Conservation (phyloP, 2,888 invertebrate genomes). For the Agrochola macilenta region DNA sequence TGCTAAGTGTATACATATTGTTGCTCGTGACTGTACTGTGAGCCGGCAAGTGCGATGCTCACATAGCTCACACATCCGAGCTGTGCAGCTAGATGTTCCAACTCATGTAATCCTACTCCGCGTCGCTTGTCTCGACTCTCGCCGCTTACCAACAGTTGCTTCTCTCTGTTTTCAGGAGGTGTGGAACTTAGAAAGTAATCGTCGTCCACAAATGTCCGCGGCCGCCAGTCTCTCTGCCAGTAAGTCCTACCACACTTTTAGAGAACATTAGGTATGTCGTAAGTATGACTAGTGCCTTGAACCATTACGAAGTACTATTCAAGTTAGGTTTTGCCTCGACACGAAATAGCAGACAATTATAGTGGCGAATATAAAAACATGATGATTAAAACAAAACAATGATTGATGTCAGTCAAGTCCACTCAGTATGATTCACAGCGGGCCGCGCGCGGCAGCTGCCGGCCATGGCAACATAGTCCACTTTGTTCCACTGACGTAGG, state of each 20-base stretch:
- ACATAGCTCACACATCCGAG: too few relatives aligned
- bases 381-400: slow-evolving; percentile 49
- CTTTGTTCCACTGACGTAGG: slow-evolving; percentile 1
- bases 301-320: not conserved
- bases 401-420: slow-evolving; percentile 49
- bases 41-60: too few relatives aligned
- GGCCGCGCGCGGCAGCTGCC: slow-evolving; percentile 25
- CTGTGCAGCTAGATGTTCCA: not conserved
- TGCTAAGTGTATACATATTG: too few relatives aligned
- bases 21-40: too few relatives aligned
- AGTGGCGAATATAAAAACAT: slow-evolving; percentile 33
- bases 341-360: slow-evolving; percentile 32
- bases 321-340: slow-evolving; percentile 1
- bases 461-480: slow-evolving; percentile 22
- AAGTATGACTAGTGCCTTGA: not conserved
- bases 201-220: slow-evolving; percentile 91
- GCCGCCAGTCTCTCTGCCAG: slow-evolving; percentile 93
- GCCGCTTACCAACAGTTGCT: not conserved
- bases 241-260: slow-evolving; percentile 89
- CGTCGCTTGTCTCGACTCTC: not conserved
- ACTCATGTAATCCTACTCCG: not conserved
- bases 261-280: not conserved
- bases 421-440: slow-evolving; percentile 44
- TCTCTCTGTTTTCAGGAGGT: slow-evolving; percentile 79
- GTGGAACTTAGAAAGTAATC: slow-evolving; percentile 82